Evolutionary conservation across 2,797 vertebrate species (phyloP), one percentile per base, ranked within the genome.

Genomic region (Scomberomorus guttatus): DNA sequence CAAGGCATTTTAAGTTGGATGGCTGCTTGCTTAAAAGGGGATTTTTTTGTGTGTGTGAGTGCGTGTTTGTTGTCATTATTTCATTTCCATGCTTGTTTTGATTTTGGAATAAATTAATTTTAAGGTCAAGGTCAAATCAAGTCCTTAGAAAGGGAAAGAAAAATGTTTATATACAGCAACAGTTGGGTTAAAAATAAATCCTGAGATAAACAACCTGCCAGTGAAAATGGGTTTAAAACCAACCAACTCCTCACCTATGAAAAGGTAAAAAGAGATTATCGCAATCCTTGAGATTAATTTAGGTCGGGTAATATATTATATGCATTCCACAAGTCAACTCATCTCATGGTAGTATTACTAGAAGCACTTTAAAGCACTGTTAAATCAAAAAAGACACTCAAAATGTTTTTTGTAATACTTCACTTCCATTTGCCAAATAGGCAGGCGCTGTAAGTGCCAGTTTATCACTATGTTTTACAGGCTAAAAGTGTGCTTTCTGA

Each of bases 381-480:
- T 64, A 73, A 72, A 63, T 69, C 1, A 27, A 72, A 72, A 71
- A 79, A 62, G 24, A 74, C 42, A 15, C 54, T 60, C 18, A 18
- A 29, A 59, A 42, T 77, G 24, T 68, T 75, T 72, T 74, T 39
- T 62, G 55, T 59, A 70, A 73, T 81, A 63, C 70, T 82, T 84
- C 66, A 68, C 60, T 39, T 85, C 72, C 59, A 80, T 85, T 79
- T 86, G 72, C 68, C 4, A 81, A 89, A 87, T 78, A 77, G 75
- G 61, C 68, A 67, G 52, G 25, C 0, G 4, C 24, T 69, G 14
- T 72, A 80, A 87, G 71, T 82, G 69, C 55, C 8, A 18, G 52
- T 81, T 82, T 62, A 83, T 89, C 60, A 65, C 65, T 32, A 0
- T 81, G 69, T 81, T 89, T 83, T 75, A 82, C 71, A 61, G 70